Base-by-base conservation (phyloP, 2,888 invertebrate species). In the Gryllus longicercus region DNA sequence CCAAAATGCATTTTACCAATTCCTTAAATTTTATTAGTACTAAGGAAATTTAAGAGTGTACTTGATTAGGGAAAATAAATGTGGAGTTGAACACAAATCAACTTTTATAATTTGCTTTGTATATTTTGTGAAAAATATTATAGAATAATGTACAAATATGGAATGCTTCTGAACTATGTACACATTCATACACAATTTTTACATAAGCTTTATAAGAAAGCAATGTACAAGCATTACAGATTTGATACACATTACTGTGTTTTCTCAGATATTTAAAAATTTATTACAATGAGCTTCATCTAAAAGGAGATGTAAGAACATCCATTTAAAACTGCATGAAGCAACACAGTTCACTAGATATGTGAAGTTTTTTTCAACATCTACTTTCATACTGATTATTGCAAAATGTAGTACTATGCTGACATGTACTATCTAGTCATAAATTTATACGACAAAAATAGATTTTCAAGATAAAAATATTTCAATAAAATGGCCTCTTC, bases 71-170 rank as follows among this genome's bases (percentile, higher is more conserved):
- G 38, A 38, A 38, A 38, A 38, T 38, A 38, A 38, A 38, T 38
- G 38, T 38, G 38, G 38, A 38, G 38, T 38, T 38, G 38, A 5
- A 38, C 38, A 38, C 38, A 38, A 38, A 38, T 38, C 38, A 38
- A 38, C 38, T 38, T 38, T 38, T 38, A 38, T 8, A 8, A 38
- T 38, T 49, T 49, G 21, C 11, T 11, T 77, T 23, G 51, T 74
- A 63, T 78, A 78, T 78, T 78, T 51, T 78, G 50, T 79, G 75
- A 79, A 79, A 79, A 74, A 10, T 50, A 75, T 74, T 49, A 49
- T 21, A 79, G 38, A 14, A 63, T 63, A 49, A 51, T 21, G 23
- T 75, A 79, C 49, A 79, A 79, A 79, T 25, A 79, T 21, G 75
- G 79, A 79, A 79, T 79, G 75, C 75, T 25, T 63, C 63, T 63